Evolutionary conservation across 2,113 vertebrate genomes (phyloP).

Genomic region (Corydoras maculifer): DNA sequence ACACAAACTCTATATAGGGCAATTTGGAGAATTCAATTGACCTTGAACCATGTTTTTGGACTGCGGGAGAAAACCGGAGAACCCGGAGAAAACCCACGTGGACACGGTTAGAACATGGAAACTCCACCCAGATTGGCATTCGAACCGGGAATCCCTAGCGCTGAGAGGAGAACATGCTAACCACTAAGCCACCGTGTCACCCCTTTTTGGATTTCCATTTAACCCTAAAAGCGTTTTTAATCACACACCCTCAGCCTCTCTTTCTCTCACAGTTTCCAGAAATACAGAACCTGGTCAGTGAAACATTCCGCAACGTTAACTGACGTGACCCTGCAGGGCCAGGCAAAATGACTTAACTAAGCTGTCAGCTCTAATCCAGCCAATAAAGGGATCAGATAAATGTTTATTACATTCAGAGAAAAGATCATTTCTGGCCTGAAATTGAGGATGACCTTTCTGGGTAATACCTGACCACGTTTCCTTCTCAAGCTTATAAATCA

Average conservation of each 20-base stretch:
- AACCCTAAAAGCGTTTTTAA: constrained; percentile 49
- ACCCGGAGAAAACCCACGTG: too few species aligned
- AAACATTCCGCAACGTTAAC: constrained; percentile 95
- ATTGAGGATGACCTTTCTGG: constrained; percentile 98
- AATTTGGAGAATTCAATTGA: too few species aligned
- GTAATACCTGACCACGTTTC: constrained; percentile 86
- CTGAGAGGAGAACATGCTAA: too few species aligned
- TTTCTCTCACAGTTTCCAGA: constrained; percentile 33
- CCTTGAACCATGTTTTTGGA: too few species aligned
- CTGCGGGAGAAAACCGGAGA: too few species aligned
- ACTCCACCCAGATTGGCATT: too few species aligned
- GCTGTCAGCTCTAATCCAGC: constrained; percentile 99
- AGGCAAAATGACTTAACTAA: constrained; percentile 97
- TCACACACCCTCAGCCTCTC: constrained; percentile 20
- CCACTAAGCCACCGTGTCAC: too few species aligned
- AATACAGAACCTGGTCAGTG: constrained; percentile 76
- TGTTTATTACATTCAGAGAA: constrained; percentile 97
- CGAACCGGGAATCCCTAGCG: too few species aligned
- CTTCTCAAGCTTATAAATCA: constrained; percentile 76
- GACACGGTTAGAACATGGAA: too few species aligned
- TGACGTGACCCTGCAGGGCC: constrained; percentile 87
- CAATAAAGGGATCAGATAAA: constrained; percentile 98
- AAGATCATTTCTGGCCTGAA: constrained; percentile 99
- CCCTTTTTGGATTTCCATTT: constrained; percentile 28
- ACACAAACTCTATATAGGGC: too few species aligned